Evolutionary conservation across 2,113 vertebrate species (phyloP).

Genomic region (Atlantisia rogersi): DNA sequence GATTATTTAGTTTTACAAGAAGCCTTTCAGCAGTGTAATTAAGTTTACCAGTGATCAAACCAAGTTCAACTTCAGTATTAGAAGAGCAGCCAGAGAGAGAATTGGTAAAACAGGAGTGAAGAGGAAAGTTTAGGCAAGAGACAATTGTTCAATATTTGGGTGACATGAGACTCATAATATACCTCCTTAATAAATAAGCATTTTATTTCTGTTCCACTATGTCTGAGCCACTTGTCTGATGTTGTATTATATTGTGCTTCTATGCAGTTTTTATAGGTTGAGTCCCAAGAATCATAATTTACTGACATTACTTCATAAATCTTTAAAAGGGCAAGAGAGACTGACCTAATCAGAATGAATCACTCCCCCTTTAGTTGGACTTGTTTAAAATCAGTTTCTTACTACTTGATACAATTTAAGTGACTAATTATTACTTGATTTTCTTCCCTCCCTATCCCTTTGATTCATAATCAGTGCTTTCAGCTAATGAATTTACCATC

Average conservation of each 20-base stretch:
- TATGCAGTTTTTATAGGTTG: constrained; percentile 22
- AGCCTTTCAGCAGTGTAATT: constrained; percentile 54
- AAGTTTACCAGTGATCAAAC: constrained; percentile 28
- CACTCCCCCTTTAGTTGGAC: constrained; percentile 39
- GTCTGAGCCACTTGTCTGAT: background rate
- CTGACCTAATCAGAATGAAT: constrained; percentile 46
- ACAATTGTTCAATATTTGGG: constrained; percentile 10
- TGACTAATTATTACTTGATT: constrained; percentile 63
- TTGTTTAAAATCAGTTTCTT: constrained; percentile 53
- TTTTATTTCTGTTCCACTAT: constrained; percentile 7
- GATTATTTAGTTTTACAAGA: constrained; percentile 14
- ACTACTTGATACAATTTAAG: constrained; percentile 44
- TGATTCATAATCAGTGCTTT: constrained; percentile 57
- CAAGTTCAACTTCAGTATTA: background rate
- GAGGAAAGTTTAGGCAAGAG: background rate
- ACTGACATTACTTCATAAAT: constrained; percentile 57
- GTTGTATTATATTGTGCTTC: background rate
- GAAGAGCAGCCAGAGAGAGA: background rate
- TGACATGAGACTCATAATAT: background rate
- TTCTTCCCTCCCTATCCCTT: constrained; percentile 39
- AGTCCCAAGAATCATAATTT: constrained; percentile 41
- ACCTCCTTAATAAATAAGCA: constrained; percentile 27
- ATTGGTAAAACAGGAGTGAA: background rate
- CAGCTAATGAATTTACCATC: constrained; percentile 47
- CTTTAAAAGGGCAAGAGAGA: constrained; percentile 56